Evolutionary conservation across 2,888 invertebrate species (phyloP).

Genomic region (Limnephilus rhombicus): DNA sequence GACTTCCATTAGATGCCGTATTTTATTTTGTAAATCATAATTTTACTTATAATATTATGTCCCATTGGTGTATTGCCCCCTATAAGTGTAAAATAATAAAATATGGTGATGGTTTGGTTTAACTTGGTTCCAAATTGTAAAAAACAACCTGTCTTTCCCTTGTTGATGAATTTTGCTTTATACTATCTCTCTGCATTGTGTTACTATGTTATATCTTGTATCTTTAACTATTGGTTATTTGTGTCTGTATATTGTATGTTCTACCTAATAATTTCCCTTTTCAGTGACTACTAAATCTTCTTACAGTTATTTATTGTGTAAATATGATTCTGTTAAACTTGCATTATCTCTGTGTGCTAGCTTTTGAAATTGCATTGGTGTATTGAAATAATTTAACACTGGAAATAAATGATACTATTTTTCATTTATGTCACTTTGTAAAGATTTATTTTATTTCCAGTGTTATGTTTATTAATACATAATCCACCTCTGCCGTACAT

Average conservation of each 20-base stretch:
- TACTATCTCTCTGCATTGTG: slow-evolving; percentile 22
- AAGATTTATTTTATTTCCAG: background rate
- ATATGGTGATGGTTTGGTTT: slow-evolving; percentile 61
- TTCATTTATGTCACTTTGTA: background rate
- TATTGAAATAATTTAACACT: background rate
- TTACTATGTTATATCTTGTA: background rate
- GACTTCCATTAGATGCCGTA: background rate
- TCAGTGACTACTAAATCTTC: background rate
- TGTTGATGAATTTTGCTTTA: slow-evolving; percentile 14
- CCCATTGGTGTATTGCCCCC: background rate
- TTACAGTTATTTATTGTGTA: background rate
- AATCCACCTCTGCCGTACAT: background rate
- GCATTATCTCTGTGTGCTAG: background rate
- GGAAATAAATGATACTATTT: background rate
- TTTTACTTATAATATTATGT: background rate
- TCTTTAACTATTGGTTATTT: background rate
- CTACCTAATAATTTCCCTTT: background rate
- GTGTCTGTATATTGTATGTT: background rate
- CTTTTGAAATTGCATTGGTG: background rate
- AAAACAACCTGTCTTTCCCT: slow-evolving; percentile 11
- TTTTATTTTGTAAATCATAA: background rate
- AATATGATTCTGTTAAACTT: background rate
- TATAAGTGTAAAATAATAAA: slow-evolving; percentile 16
- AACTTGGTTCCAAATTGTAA: slow-evolving; percentile 54
- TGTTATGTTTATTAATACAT: background rate